Evolutionary conservation across 2,113 vertebrate genomes (phyloP).

Genomic region (Hippocampus abdominalis): DNA sequence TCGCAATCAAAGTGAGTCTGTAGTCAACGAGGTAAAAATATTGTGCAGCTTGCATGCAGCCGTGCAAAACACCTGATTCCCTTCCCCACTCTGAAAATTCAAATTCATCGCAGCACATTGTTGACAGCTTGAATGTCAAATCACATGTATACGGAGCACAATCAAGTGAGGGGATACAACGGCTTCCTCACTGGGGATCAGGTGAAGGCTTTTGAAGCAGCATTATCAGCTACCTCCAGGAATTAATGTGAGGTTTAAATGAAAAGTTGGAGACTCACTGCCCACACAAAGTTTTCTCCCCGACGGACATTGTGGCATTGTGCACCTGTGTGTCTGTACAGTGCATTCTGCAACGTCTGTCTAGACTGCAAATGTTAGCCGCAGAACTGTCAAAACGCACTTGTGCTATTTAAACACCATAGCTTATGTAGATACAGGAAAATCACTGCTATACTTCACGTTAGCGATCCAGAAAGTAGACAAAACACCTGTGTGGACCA

Average conservation of each 20-base stretch:
- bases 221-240: background rate
- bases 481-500: slow-evolving; percentile 1
- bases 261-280: slow-evolving; percentile 28
- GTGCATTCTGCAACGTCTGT: slow-evolving; percentile 12
- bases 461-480: slow-evolving; percentile 15
- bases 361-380: slow-evolving; percentile 18
- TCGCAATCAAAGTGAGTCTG: slow-evolving; percentile 16
- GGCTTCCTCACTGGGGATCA: background rate
- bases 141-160: slow-evolving; percentile 4
- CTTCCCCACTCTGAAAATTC: slow-evolving; percentile 12
- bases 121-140: slow-evolving; percentile 28
- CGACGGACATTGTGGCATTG: slow-evolving; percentile 20
- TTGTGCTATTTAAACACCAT: slow-evolving; percentile 5
- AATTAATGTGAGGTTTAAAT: background rate
- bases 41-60: slow-evolving; percentile 3
- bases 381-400: no score
- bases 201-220: slow-evolving; percentile 17
- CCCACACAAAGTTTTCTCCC: slow-evolving; percentile 16
- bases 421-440: slow-evolving; percentile 5
- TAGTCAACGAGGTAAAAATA: background rate
- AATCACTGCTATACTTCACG: slow-evolving; percentile 13
- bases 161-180: slow-evolving; percentile 12
- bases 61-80: slow-evolving; percentile 17
- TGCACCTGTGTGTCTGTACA: slow-evolving; percentile 22
- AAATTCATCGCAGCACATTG: slow-evolving; percentile 12